Base-by-base conservation (phyloP, 2,888 invertebrate species). In the Sturmia bella region DNA sequence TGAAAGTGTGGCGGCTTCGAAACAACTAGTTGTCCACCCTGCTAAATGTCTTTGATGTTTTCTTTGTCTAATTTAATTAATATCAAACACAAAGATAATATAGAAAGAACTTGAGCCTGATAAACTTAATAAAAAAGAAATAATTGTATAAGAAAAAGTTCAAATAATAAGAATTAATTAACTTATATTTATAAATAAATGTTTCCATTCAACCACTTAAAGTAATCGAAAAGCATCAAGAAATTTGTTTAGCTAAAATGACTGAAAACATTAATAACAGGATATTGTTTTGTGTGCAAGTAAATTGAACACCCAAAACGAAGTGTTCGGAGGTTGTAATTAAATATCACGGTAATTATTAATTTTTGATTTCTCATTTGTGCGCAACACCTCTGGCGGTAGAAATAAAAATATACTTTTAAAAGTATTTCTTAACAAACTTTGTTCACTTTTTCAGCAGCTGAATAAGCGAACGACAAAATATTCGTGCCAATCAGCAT, bases 221-320 rank as follows among this genome's bases (percentile, higher is more conserved):
- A 57, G 39, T n/a, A 15, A 21, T 45, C 57, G n/a, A 7, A 19
- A n/a, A 32, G 4, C 39, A 39, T 52, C 32, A 50, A n/a, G 37
- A 37, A 43, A 72, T 19, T 54, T 9, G 21, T 1, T 24, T 43
- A 52, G 56, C 11, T 24, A 21, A 59, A 19, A 19, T 50, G 52
- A 24, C 61, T 19, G 15, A 68, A 50, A 54, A 15, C 61, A 61
- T 52, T 72, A 68, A 72, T 54, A 81, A 63, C 68, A 77, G 72
- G 80, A 80, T 80, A 68, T 80, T 32, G 32, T 64, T n/a, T n/a
- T n/a, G 57, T 69, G 39, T 37, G 32, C 45, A 3, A 13, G n/a
- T 17, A 27, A 77, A 61, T 27, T 63, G 17, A 63, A 54, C 13
- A 54, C 13, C 11, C 15, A 5, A 11, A 2, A 17, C 12, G 37